These are phyloP conservation scores for Pyrgus malvae DNA, from an alignment of 2,888 invertebrate genomes.

Conservation along the genomic window DNA sequence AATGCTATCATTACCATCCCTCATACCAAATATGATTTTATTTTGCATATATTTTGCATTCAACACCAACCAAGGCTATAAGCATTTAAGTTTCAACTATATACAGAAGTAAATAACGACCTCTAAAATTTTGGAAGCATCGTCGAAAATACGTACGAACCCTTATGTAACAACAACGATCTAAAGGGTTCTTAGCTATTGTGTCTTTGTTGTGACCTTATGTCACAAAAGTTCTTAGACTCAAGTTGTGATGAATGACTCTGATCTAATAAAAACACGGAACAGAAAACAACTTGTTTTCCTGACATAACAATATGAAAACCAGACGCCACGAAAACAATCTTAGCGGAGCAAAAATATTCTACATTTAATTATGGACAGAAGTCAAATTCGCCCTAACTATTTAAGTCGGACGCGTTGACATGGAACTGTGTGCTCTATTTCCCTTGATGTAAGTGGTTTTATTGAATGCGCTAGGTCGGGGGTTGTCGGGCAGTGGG, in stretches of 20 bases:
- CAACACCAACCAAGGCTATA: too few relatives aligned
- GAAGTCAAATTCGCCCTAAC: slow-evolving; percentile 51
- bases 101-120: too few relatives aligned
- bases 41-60: too few relatives aligned
- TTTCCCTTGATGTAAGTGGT: slow-evolving; percentile 44
- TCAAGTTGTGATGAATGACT: neutral
- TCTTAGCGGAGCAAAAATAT: slow-evolving; percentile 28
- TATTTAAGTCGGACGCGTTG: slow-evolving; percentile 48
- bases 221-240: slow-evolving; percentile 1
- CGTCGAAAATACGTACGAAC: neutral
- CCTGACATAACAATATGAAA: slow-evolving; percentile 13
- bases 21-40: too few relatives aligned
- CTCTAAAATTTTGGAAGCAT: neutral
- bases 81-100: too few relatives aligned
- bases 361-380: slow-evolving; percentile 44
- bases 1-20: too few relatives aligned
- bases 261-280: slow-evolving; percentile 3
- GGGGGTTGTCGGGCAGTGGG: slow-evolving; percentile 74
- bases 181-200: neutral
- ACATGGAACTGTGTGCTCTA: slow-evolving; percentile 51
- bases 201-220: neutral
- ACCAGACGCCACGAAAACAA: slow-evolving; percentile 37
- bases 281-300: slow-evolving; percentile 13
- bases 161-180: neutral
- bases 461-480: slow-evolving; percentile 50